Evolutionary conservation across 2,113 vertebrate genomes (phyloP), one percentile per base, ranked within the genome.

Genomic region (Melanerpes aurifrons): DNA sequence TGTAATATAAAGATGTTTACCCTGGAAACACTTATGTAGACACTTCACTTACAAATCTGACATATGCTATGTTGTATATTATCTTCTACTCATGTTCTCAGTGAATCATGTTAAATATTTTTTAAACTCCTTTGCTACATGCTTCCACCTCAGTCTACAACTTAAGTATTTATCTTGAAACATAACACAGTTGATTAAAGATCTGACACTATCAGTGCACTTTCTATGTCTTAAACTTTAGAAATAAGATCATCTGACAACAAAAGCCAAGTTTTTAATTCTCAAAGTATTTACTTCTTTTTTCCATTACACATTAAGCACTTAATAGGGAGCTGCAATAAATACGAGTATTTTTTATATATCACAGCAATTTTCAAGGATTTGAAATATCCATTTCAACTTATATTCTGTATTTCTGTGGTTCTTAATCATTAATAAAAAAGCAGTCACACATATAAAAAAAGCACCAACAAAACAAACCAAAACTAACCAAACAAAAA

Each of bases 121-220:
- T 29, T 48, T 90, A 70, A 77, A 81, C 31, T 83, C 47, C 47
- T 78, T 91, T 86, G 87, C 86, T 89, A 80, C 31, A 77, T 45
- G 26, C 10, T 80, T 78, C 66, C 19, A 58, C 12, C 35, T 73
- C 62, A 86, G 80, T 20, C 77, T 76, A 43, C 48, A 90, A 77
- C 48, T 68, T 86, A 73, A 92, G 82, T 88, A 92, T 86, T 92
- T 93, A 78, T 66, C 70, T 61, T 62, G 58, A 86, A 93, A 83
- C 14, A 43, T 50, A 88, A 88, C 57, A 86, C 56, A 77, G 86
- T 31, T 93, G 86, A 77, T 82, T 80, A 88, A 71, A 88, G 19
- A 86, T 35, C 29, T 81, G 58, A 72, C 61, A 86, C 3, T 26
- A 94, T 61, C 58, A 86, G 58, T 22, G 83, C 48, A 88, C 72